Base-by-base conservation (phyloP, 2,113 vertebrate genomes). In the Syrmaticus mikado region DNA sequence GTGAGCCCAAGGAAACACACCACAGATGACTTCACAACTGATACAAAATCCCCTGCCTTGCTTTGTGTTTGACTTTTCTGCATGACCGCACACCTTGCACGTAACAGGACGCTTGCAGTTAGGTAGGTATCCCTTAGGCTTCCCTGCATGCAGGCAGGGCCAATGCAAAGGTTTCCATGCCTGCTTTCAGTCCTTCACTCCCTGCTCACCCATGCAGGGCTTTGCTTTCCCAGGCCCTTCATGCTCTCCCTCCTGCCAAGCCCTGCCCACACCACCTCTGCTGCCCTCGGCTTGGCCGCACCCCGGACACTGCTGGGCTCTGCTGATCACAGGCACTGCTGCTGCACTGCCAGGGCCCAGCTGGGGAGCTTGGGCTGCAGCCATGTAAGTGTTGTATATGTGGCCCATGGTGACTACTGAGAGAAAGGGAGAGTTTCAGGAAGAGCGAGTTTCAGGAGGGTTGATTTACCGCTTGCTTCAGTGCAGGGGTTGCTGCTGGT, bases 21-120 rank as follows among this genome's bases (percentile, higher is more conserved):
- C 2, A 0, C 34, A n/a, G 62, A 6, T 0, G 4, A 28, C 2
- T 0, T 40, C 61, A 52, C 3, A 17, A 38, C 28, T 0, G 5
- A 70, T 3, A 2, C 16, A 45, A 65, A 79, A 85, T 32, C 18
- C 28, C 6, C 14, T 41, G 25, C 57, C 30, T 53, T 27, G 24
- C 19, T 13, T 25, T 21, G 2, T 10, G 53, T 34, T 48, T 43
- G 34, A 57, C 11, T 62, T 5, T 57, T 41, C 34, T 8, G 6
- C 38, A 76, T 64, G 67, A n/a, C 72, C 55, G 50, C 1, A 2
- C 38, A 40, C 36, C 50, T 40, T 58, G 62, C 15, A 28, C 27
- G 38, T 50, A 57, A 62, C 28, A 30, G 32, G 20, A 5, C 0
- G 1, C 32, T 57, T 68, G 43, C 36, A 45, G n/a, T 41, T 45